phyloP scores from a whole-genome alignment of 2,797 vertebrate genomes.

The Sebastes oblongus region DNA sequence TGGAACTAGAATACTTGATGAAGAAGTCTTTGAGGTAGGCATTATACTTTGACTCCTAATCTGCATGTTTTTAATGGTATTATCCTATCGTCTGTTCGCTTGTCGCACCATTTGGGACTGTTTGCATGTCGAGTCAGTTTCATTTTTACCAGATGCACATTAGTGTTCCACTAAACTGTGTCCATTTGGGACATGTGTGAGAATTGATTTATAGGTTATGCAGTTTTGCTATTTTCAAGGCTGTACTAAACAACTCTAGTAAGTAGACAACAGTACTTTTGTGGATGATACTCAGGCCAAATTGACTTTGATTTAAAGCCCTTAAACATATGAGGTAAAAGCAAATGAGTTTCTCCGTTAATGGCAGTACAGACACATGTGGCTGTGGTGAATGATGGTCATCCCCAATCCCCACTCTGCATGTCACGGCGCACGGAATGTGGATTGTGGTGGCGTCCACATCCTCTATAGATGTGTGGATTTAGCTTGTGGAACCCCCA shows the following conservation, averaged over 20 bases:
- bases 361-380: conserved; percentile 8
- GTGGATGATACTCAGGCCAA: not conserved
- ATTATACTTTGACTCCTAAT: not conserved
- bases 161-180: not conserved
- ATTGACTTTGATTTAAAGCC: conserved; percentile 10
- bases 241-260: not conserved
- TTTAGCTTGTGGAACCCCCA: conserved; percentile 17
- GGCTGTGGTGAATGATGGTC: conserved; percentile 31
- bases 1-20: conserved; percentile 96
- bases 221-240: conserved; percentile 11
- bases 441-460: conserved; percentile 26
- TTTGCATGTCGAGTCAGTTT: not conserved
- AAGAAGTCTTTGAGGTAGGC: conserved; percentile 97
- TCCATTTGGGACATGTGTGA: not conserved
- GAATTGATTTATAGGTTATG: not conserved
- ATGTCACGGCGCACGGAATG: not conserved
- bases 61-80: not conserved
- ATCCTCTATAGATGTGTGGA: conserved; percentile 28
- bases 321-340: not conserved
- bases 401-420: not conserved
- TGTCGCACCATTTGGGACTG: not conserved
- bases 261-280: not conserved
- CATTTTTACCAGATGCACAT: not conserved
- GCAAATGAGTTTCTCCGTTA: not conserved
- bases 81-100: not conserved